Evolutionary conservation across 2,797 vertebrate species (phyloP), one percentile per base, ranked within the genome.

Genomic region (Platalea minor): DNA sequence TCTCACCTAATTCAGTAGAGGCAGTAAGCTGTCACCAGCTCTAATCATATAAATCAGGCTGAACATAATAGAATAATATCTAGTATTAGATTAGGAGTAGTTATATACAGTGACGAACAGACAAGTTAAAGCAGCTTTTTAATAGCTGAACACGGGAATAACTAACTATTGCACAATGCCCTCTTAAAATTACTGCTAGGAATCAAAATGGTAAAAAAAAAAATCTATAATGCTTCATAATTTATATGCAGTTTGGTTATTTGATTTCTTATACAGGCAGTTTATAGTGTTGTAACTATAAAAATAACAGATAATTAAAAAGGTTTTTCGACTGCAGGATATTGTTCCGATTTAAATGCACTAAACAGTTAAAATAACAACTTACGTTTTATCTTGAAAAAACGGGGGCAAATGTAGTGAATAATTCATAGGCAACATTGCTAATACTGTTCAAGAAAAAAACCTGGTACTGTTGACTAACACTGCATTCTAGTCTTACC

Each of bases 91-190:
- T 98, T 95, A 98, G 96, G 94, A 98, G 95, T 96, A 97, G 97
- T 98, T 98, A 98, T 93, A 97, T 96, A 98, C 98, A 98, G 97
- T 97, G 97, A 98, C 97, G 97, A 95, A 98, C 96, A 97, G 96
- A 98, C 97, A 97, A 97, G 97, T 98, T 98, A 98, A 98, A 98
- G 97, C 98, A 98, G 98, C 98, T 98, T 98, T 98, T 93, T 96
- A 97, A 97, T 63, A 98, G 98, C 98, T 97, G 97, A 94, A 98
- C 96, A 97, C 80, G 96, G 97, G 97, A 97, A 97, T 97, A 97
- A 97, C 97, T 98, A 98, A 97, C 98, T 98, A 98, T 98, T 98
- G 98, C 98, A 98, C 98, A 97, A 98, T 98, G 98, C 98, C 98
- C 98, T 98, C 97, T 97, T 98, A 98, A 98, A 98, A 96, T 98